A percentile compares a stretch with the other conserved stretches of the same genome.
These are phyloP conservation scores for Hydrolagus colliei DNA, from an alignment of 2,797 vertebrate genomes.

Conservation along the genomic window DNA sequence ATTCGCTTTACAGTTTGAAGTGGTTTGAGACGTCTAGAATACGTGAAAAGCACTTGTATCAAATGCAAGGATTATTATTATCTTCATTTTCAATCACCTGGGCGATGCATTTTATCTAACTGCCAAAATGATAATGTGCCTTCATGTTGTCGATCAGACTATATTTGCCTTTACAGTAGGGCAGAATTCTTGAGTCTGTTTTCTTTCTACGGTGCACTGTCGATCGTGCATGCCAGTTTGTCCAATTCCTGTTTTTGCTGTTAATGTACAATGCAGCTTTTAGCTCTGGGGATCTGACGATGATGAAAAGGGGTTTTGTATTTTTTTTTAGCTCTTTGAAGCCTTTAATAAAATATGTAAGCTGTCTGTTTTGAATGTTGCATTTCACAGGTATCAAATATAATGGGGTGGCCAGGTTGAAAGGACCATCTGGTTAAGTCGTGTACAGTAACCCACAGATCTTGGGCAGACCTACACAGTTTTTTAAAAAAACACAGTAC, in stretches of 20 bases:
- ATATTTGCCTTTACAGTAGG: background rate
- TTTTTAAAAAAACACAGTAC: constrained; percentile 26
- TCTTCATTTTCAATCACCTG: no score
- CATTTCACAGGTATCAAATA: constrained; percentile 22
- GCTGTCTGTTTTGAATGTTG: background rate
- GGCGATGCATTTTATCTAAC: background rate
- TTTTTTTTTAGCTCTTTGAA: constrained; percentile 17
- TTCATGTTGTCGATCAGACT: background rate
- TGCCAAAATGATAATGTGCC: background rate
- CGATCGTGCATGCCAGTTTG: background rate
- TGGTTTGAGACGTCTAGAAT: no score
- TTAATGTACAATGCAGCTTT: background rate
- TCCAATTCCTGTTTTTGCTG: background rate
- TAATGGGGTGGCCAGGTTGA: constrained; percentile 9
- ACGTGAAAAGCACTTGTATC: no score
- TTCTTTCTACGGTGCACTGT: constrained; percentile 1
- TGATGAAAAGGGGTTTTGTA: background rate
- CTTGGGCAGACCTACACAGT: constrained; percentile 13
- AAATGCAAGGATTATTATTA: no score
- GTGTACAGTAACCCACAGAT: constrained; percentile 15
- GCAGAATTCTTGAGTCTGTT: background rate
- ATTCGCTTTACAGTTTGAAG: no score
- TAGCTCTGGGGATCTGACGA: background rate
- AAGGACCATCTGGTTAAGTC: constrained; percentile 30
- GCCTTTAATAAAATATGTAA: constrained; percentile 19